Evolutionary conservation across 2,113 vertebrate species (phyloP).

Genomic region (Dicrurus megarhynchus): DNA sequence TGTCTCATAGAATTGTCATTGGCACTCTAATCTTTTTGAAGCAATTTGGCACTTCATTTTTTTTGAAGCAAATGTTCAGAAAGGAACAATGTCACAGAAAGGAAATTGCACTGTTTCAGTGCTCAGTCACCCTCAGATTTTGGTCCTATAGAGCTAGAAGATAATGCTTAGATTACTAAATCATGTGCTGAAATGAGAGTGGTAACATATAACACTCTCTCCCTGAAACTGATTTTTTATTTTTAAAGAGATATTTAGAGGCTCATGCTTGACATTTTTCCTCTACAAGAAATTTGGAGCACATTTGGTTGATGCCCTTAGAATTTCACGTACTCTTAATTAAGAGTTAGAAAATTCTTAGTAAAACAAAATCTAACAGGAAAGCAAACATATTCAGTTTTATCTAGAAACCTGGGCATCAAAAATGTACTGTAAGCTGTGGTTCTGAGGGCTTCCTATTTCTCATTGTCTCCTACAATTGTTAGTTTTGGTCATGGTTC

Average conservation of each 20-base stretch:
- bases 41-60: neutral
- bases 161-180: neutral
- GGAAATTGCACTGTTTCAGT: neutral
- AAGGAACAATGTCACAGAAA: neutral
- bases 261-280: neutral
- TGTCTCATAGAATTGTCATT: neutral
- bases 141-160: neutral
- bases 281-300: neutral
- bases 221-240: neutral
- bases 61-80: neutral
- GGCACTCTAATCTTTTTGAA: neutral
- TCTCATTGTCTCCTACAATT: neutral
- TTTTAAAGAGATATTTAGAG: neutral
- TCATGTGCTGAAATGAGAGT: neutral
- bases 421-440: neutral
- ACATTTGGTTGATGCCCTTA: neutral
- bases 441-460: neutral
- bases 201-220: neutral
- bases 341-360: neutral
- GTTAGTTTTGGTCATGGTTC: neutral
- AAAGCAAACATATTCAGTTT: neutral
- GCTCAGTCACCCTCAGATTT: neutral
- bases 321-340: neutral
- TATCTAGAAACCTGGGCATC: neutral
- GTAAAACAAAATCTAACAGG: neutral